These are phyloP conservation scores for Drosophila pseudoananassae DNA, from an alignment of 1,140 invertebrate genomes.

Conservation along the genomic window DNA sequence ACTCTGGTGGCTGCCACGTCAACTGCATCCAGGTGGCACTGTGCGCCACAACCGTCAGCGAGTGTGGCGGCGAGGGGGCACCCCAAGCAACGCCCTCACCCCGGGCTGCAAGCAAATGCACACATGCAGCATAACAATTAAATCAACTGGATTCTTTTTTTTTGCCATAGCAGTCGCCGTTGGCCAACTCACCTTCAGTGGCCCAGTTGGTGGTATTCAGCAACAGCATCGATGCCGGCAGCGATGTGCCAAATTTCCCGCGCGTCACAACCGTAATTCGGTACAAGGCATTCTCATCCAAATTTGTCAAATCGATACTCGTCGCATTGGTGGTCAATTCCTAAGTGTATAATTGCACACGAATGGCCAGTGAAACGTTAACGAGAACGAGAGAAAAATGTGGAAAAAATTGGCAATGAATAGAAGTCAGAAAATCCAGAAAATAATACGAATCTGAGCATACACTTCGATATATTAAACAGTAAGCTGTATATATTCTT, in stretches of 20 bases:
- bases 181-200: constrained; percentile 58
- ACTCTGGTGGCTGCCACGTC: constrained; percentile 92
- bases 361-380: constrained; percentile 24
- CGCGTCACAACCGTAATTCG: constrained; percentile 90
- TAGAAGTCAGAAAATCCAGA: constrained; percentile 14
- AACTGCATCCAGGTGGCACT: constrained; percentile 91
- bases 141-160: constrained; percentile 27
- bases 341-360: constrained; percentile 85
- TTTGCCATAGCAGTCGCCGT: constrained; percentile 2
- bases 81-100: constrained; percentile 84
- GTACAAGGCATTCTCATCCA: constrained; percentile 88
- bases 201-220: constrained; percentile 87
- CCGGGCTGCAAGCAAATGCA: constrained; percentile 23
- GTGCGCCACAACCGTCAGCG: constrained; percentile 89
- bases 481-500: not conserved
- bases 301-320: constrained; percentile 85
- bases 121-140: constrained; percentile 32
- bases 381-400: constrained; percentile 30
- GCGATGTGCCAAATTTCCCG: constrained; percentile 90
- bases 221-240: constrained; percentile 91
- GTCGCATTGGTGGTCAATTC: constrained; percentile 88
- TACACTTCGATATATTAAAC: constrained; percentile 3
- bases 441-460: not conserved
- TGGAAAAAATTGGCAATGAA: constrained; percentile 21
- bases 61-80: constrained; percentile 91